These are phyloP conservation scores for Propithecus perrieri DNA, from an alignment of 2,797 vertebrate genomes.

Conservation along the genomic window DNA sequence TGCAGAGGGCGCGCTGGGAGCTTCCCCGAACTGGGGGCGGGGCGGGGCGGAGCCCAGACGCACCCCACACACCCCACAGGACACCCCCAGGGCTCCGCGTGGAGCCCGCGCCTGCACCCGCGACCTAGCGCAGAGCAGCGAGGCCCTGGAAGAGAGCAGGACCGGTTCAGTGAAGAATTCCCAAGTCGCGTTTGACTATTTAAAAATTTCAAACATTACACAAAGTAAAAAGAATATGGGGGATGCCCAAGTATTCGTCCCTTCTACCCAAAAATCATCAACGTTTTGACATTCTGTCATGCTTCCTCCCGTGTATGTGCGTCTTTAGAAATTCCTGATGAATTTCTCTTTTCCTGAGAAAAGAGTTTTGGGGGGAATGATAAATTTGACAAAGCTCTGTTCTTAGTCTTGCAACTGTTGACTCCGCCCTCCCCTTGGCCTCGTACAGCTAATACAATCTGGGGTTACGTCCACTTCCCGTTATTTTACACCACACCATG, in stretches of 20 bases:
- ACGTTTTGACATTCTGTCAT: neutral
- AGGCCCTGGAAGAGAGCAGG: neutral
- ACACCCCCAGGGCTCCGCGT: neutral
- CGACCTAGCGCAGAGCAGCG: neutral
- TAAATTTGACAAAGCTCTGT: neutral
- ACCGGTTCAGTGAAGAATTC: neutral
- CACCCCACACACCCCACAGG: neutral
- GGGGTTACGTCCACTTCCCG: neutral
- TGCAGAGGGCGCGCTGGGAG: neutral
- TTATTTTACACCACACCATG: neutral
- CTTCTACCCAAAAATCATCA: neutral
- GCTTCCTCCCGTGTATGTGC: neutral
- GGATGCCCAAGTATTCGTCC: neutral
- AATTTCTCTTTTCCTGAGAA: neutral
- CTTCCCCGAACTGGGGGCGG: too few relatives aligned
- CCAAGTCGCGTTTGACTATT: neutral
- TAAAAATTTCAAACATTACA: neutral
- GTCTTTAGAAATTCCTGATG: neutral
- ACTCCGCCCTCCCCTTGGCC: neutral
- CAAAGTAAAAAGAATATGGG: neutral
- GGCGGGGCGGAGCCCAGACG: neutral
- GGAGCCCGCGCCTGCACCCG: neutral
- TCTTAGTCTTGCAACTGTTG: neutral
- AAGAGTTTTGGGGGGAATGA: neutral
- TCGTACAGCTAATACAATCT: neutral